Evolutionary conservation across 2,888 invertebrate genomes (phyloP), one percentile per base, ranked within the genome.

Genomic region (Cryptophagus acutangulus): DNA sequence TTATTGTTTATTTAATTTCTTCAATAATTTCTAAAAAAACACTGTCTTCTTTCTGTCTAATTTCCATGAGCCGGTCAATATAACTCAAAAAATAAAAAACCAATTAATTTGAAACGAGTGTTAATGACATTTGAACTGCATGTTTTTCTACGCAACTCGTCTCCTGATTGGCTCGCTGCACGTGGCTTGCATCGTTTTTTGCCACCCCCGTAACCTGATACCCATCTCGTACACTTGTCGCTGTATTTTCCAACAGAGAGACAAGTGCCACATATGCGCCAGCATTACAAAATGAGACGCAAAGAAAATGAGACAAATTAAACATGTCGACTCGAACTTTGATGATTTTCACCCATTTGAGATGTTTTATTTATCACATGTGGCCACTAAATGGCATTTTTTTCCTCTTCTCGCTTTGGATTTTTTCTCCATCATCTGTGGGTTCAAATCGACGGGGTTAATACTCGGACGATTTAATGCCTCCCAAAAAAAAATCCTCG

Each of bases 131-230:
- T 49, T 55, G 24, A 20, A 20, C n/a, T n/a, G n/a, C 45, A 38
- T 48, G 33, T 52, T 49, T 47, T 54, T 54, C n/a, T n/a, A n/a
- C n/a, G n/a, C n/a, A n/a, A 45, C 48, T 29, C 36, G 26, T 6
- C 42, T 44, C 33, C 40, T 45, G 40, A 61, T 61, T 61, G 59
- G 61, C 44, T 45, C 46, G 41, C 46, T 59, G 55, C 61, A 59
- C 61, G 61, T 61, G 61, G 59, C 61, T n/a, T 46, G 48, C 35
- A 38, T 36, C 42, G 44, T 57, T 58, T 53, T 59, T 54, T 51
- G 39, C 40, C 45, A 41, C 43, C n/a, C 47, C 39, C 26, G 52
- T 47, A 50, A 52, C 44, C 17, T 33, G 52, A 51, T 41, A 49
- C 41, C 6, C n/a, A 20, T 20, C 24, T 6, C n/a, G 24, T 20